phyloP scores from a whole-genome alignment of 2,797 vertebrate species.

The Hoplostethus mediterraneus region DNA sequence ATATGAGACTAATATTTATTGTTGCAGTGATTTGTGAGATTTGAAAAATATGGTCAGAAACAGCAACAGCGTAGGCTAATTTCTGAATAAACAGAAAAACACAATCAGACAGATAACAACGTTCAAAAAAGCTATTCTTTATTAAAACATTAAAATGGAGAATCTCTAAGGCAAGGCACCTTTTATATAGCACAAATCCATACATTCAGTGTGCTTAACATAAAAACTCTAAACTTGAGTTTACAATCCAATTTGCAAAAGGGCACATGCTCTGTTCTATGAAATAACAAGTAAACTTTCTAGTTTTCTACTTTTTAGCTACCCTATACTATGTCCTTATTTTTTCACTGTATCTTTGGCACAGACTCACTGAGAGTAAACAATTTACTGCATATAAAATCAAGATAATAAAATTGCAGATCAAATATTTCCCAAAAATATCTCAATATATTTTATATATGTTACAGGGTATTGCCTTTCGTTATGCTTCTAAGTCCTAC shows the following conservation, averaged over 20 bases:
- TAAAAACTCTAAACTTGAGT: not conserved
- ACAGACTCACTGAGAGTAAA: not conserved
- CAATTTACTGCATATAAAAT: not conserved
- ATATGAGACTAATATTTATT: slow-evolving; percentile 22
- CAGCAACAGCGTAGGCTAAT: not conserved
- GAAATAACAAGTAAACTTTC: not conserved
- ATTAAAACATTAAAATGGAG: slow-evolving; percentile 40
- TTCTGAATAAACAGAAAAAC: not conserved
- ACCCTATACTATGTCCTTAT: not conserved
- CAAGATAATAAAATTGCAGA: not conserved
- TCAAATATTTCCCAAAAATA: not conserved
- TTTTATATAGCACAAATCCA: too few relatives aligned
- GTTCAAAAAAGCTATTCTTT: slow-evolving; percentile 46
- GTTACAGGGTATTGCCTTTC: not conserved
- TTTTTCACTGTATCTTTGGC: not conserved
- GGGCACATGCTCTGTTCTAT: not conserved
- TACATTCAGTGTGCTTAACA: too few relatives aligned
- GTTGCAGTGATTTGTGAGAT: slow-evolving; percentile 7
- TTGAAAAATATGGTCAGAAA: not conserved
- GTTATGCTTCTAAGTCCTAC: not conserved
- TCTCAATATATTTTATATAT: too few relatives aligned
- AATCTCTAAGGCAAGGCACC: not conserved
- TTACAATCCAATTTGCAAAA: not conserved
- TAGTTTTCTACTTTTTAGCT: not conserved
- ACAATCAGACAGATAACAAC: slow-evolving; percentile 11